These are phyloP conservation scores for Suricata suricatta DNA, from an alignment of 2,113 vertebrate species.

Conservation along the genomic window DNA sequence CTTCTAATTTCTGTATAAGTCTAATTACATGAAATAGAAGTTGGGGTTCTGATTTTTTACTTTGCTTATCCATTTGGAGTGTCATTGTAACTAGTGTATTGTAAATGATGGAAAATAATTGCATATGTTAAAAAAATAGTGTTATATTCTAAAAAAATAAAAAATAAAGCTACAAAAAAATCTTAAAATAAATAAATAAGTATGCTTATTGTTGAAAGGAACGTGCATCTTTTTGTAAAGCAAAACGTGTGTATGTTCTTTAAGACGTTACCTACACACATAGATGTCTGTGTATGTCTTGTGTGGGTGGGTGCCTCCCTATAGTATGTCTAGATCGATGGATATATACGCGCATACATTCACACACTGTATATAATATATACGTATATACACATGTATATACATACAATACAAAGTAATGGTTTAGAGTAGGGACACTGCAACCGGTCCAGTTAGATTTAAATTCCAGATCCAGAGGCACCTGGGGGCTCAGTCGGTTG, in stretches of 20 bases:
- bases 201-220: not conserved
- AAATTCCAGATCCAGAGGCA: not conserved
- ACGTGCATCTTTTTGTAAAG: not conserved
- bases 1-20: no score
- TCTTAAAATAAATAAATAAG: not conserved
- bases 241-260: not conserved
- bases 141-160: no score
- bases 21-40: no score
- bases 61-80: no score
- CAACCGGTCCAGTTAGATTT: not conserved
- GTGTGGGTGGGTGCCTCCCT: not conserved
- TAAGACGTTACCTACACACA: not conserved
- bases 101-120: no score
- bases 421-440: not conserved
- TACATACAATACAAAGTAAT: not conserved
- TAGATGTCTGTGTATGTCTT: no score
- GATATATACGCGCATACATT: not conserved
- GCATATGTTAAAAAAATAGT: no score
- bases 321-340: not conserved
- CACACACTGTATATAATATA: not conserved
- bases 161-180: no score
- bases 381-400: no score
- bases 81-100: no score
- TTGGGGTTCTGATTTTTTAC: no score
- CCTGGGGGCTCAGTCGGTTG: no score